A percentile compares a stretch with the other conserved stretches of the same genome.
These are phyloP conservation scores for Botia almorhae DNA, from an alignment of 2,797 vertebrate genomes.

Conservation along the genomic window DNA sequence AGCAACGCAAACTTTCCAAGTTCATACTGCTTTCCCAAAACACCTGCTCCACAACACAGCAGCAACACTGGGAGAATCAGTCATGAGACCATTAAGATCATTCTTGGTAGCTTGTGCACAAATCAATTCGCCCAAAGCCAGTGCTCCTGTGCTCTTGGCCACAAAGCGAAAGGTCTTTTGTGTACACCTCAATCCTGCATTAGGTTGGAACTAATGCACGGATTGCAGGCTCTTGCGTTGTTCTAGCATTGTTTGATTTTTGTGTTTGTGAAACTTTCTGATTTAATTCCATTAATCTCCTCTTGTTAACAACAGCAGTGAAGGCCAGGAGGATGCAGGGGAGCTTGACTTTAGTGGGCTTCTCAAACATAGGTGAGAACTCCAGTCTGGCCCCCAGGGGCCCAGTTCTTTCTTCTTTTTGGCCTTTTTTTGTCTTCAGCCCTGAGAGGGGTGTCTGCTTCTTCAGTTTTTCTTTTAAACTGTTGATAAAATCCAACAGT, in stretches of 20 bases:
- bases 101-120: conserved; percentile 71
- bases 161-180: conserved; percentile 69
- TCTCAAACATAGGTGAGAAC: conserved; percentile 99
- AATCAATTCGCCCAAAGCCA: conserved; percentile 75
- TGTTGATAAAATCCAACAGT: conserved; percentile 14
- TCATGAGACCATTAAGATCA: conserved; percentile 68
- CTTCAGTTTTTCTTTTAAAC: conserved; percentile 27
- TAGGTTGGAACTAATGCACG: conserved; percentile 67
- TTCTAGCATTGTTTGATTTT: conserved; percentile 75
- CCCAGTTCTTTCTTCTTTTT: conserved; percentile 54
- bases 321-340: conserved; percentile 99
- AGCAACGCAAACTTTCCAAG: conserved; percentile 84
- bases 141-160: conserved; percentile 61
- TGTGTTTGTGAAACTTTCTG: conserved; percentile 69
- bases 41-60: conserved; percentile 42
- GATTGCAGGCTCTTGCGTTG: conserved; percentile 78
- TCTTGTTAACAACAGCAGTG: conserved; percentile 96
- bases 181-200: conserved; percentile 79
- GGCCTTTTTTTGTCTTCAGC: conserved; percentile 38
- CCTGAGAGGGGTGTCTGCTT: conserved; percentile 35
- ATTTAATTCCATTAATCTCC: conserved; percentile 80
- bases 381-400: conserved; percentile 63
- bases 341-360: conserved; percentile 99
- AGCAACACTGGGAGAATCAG: conserved; percentile 67
- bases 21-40: conserved; percentile 63